phyloP scores from a whole-genome alignment of 1,140 invertebrate genomes.

The Stratiolaelaps scimitus region DNA sequence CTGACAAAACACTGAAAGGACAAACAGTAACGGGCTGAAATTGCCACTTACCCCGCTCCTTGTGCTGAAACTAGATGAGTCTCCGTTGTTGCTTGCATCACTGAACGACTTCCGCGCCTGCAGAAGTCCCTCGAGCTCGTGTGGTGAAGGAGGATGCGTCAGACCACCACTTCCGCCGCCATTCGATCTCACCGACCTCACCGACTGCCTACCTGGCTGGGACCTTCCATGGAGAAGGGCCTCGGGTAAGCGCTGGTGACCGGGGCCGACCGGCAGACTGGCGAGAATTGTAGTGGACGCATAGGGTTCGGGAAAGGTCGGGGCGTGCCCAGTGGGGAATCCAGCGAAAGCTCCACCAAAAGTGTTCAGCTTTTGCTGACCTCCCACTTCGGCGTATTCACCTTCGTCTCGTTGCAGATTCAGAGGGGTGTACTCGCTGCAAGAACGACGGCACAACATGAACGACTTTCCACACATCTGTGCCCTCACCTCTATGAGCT shows the following conservation, averaged over 20 bases:
- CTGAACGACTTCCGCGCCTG: constrained; percentile 25
- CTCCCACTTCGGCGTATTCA: constrained; percentile 18
- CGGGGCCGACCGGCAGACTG: neutral
- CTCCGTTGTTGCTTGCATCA: constrained; percentile 26
- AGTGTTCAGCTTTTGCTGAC: constrained; percentile 25
- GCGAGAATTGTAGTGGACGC: constrained; percentile 23
- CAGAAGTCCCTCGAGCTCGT: constrained; percentile 19
- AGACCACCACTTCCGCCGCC: neutral
- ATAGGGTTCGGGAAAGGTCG: constrained; percentile 24
- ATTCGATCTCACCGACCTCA: neutral
- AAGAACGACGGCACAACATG: too few species aligned
- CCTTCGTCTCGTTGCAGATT: constrained; percentile 21
- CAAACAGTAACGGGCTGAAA: neutral
- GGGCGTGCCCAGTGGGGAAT: neutral
- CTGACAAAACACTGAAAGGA: neutral
- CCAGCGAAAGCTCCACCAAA: constrained; percentile 5
- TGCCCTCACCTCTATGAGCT: too few species aligned
- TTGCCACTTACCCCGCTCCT: constrained; percentile 7
- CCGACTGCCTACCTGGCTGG: constrained; percentile 10
- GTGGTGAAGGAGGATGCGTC: neutral
- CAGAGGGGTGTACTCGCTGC: constrained; percentile 15
- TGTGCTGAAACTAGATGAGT: constrained; percentile 23
- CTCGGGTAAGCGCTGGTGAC: neutral
- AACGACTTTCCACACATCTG: too few species aligned
- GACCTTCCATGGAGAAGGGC: neutral